Percentiles rank a stretch among this genome's conserved stretches.
Evolutionary conservation across 1,140 invertebrate genomes (phyloP).

Genomic region (Homarus americanus): DNA sequence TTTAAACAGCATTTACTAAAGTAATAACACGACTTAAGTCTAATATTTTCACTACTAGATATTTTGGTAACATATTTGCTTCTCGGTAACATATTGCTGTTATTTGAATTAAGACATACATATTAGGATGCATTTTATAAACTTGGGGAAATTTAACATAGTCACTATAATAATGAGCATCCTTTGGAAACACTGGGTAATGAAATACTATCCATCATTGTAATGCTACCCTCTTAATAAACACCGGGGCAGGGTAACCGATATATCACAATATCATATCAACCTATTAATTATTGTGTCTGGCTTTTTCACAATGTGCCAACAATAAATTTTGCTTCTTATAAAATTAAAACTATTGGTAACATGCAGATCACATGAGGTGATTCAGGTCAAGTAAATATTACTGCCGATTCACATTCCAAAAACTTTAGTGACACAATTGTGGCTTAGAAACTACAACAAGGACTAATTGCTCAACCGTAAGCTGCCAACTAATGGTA

Average conservation of each 20-base stretch:
- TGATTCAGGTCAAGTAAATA: constrained; percentile 35
- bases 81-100: neutral
- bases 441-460: neutral
- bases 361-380: constrained; percentile 42
- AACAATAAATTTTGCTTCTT: neutral
- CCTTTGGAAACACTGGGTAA: neutral
- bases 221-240: neutral
- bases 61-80: constrained; percentile 2
- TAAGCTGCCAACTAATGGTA: constrained; percentile 6
- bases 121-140: neutral
- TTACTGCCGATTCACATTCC: constrained; percentile 17
- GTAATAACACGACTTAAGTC: neutral
- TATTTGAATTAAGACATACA: neutral
- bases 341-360: constrained; percentile 40
- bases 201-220: neutral
- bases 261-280: constrained; percentile 1
- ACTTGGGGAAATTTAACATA: neutral
- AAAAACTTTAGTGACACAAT: neutral
- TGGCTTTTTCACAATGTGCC: neutral
- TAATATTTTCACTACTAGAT: neutral
- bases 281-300: neutral
- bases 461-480: neutral
- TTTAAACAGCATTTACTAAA: neutral
- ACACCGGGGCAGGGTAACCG: neutral
- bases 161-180: neutral